A percentile compares a stretch with the other conserved stretches of the same genome.
Conservation (phyloP, 2,888 invertebrate genomes). For the Nomada flava region DNA sequence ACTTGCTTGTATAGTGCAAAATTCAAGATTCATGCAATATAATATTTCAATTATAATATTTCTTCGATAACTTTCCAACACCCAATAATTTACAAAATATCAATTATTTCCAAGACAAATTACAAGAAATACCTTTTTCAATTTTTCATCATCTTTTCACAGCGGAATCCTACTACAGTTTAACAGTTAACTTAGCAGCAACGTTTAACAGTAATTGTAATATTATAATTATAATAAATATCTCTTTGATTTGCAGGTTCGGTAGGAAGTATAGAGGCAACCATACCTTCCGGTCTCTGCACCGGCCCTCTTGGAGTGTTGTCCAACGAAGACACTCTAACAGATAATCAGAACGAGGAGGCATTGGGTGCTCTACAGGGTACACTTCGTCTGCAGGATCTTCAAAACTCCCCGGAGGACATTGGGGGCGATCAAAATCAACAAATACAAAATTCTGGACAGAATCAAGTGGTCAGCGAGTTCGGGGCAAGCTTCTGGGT, state of each 20-base stretch:
- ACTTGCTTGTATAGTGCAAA: no score
- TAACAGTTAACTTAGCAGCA: no score
- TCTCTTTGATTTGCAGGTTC: slow-evolving; percentile 71
- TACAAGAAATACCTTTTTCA: no score
- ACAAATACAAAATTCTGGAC: slow-evolving; percentile 77
- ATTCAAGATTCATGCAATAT: no score
- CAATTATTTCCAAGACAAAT: no score
- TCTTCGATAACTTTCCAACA: no score
- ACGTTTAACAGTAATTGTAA: not conserved
- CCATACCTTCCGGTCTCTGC: slow-evolving; percentile 81
- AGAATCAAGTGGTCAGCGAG: slow-evolving; percentile 80
- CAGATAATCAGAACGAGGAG: slow-evolving; percentile 79
- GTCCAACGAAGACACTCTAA: slow-evolving; percentile 77
- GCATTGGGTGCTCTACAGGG: slow-evolving; percentile 74
- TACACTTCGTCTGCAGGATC: slow-evolving; percentile 80
- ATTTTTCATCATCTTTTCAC: no score
- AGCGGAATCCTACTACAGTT: no score
- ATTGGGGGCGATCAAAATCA: slow-evolving; percentile 76
- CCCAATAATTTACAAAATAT: no score
- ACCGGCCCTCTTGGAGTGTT: slow-evolving; percentile 80
- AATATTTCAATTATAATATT: no score
- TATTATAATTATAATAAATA: not conserved
- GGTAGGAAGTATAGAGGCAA: slow-evolving; percentile 83
- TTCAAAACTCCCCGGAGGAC: slow-evolving; percentile 80
- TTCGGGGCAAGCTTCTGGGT: slow-evolving; percentile 87